These are phyloP conservation scores for Caprella mutica DNA, from an alignment of 2,888 invertebrate species.

Conservation along the genomic window DNA sequence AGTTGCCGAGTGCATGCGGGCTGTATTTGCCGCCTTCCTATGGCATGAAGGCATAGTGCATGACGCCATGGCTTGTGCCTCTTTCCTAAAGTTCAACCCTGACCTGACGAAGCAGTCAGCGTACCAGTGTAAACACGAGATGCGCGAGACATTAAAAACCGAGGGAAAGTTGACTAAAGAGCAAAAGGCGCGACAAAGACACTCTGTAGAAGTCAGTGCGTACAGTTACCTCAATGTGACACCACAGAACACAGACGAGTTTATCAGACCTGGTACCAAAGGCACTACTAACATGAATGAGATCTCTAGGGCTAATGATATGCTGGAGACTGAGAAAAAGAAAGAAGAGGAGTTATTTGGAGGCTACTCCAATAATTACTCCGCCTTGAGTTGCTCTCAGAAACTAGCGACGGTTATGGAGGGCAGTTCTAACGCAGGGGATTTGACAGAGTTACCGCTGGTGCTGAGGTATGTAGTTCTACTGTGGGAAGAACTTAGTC, in stretches of 20 bases:
- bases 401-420: conserved; percentile 33
- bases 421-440: conserved; percentile 10
- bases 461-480: conserved; percentile 73
- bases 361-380: conserved; percentile 36
- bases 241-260: conserved; percentile 22
- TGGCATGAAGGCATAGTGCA: conserved; percentile 98
- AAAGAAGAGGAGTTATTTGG: conserved; percentile 47
- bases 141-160: conserved; percentile 11
- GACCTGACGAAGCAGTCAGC: conserved; percentile 64
- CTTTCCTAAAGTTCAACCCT: conserved; percentile 88
- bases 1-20: conserved; percentile 80
- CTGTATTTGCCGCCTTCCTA: conserved; percentile 87
- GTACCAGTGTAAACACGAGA: conserved; percentile 41
- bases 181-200: conserved; percentile 50
- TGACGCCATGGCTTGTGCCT: conserved; percentile 95
- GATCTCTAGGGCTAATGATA: conserved; percentile 14
- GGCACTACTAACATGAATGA: conserved; percentile 35
- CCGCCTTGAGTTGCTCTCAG: too few species aligned
- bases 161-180: conserved; percentile 41
- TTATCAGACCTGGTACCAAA: conserved; percentile 24
- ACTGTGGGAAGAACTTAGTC: conserved; percentile 72
- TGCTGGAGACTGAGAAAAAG: conserved; percentile 35
- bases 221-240: conserved; percentile 33
- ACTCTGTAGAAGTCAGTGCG: conserved; percentile 69
- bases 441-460: conserved; percentile 54